Base-by-base conservation (phyloP, 2,113 vertebrate genomes). In the Indicator maculatus region DNA sequence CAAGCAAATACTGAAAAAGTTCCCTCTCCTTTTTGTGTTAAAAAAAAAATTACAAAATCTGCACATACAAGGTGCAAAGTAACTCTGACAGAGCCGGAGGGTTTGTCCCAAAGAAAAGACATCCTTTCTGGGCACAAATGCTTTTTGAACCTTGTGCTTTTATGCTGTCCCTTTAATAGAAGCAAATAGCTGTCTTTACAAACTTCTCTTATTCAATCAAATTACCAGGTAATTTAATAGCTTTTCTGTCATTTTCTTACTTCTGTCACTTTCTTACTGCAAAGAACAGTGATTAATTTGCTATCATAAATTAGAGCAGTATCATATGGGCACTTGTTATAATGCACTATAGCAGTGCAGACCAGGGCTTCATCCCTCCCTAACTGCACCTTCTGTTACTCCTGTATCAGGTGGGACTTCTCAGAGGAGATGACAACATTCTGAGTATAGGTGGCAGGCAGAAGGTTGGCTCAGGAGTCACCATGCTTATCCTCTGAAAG, bases 401-500 rank as follows among this genome's bases (percentile, higher is more conserved):
- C 80, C n/a, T 31, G 12, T 28, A 12, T 21, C 63, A 61, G 21
- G 5, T 17, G 38, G 41, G n/a, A 77, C 16, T 28, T 52, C 12
- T n/a, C 6, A 4, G 47, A 56, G 65, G 58, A 76, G 19, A 24
- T 44, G 50, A 70, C 58, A 72, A 19, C 14, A 16, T 8, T 19
- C 2, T 81, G 33, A 55, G 8, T 16, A 8, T 11, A 38, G 38
- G 45, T 30, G 36, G 12, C 64, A 77, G 78, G 38, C 18, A 89
- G 33, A 5, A 81, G 23, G 12, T 2, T 81, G 50, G 13, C 36
- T 85, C 50, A 59, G 71, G n/a, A 83, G 24, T 28, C 50, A 21
- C 30, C 0, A 0, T 55, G 53, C 53, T 55, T 28, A 28, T 55
- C 26, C 53, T 55, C 53, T 55, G 53, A 8, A 69, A 19, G 1